Conservation (phyloP, 2,888 invertebrate species). For the Eupithecia abbreviata region DNA sequence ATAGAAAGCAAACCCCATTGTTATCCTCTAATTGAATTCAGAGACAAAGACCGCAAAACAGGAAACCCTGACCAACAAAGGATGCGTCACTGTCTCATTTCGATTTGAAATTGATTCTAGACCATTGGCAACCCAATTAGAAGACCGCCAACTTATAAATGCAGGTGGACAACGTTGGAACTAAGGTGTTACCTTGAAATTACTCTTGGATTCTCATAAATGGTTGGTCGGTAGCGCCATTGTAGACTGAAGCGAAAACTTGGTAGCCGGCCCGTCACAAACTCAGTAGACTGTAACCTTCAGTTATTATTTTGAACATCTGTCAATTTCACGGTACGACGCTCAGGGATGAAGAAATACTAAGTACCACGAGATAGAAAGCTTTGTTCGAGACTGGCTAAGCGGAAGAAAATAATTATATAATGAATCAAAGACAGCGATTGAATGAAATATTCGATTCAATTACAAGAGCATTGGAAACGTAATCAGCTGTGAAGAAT, state of each 20-base stretch:
- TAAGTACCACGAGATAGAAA: conserved; percentile 53
- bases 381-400: conserved; percentile 68
- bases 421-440: conserved; percentile 59
- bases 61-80: conserved; percentile 28
- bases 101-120: conserved; percentile 56
- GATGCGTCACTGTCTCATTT: conserved; percentile 41
- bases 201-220: background rate
- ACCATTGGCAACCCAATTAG: conserved; percentile 56
- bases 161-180: background rate
- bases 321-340: conserved; percentile 70
- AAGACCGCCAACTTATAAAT: background rate
- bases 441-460: conserved; percentile 53
- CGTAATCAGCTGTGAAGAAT: conserved; percentile 28
- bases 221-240: background rate
- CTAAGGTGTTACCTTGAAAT: background rate
- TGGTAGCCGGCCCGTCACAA: conserved; percentile 46
- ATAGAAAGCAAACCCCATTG: background rate
- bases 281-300: conserved; percentile 59
- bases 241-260: background rate
- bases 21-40: conserved; percentile 17
- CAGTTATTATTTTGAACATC: conserved; percentile 72
- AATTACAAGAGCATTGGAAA: conserved; percentile 41
- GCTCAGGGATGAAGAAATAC: conserved; percentile 60
- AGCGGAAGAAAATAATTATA: conserved; percentile 77
- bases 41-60: conserved; percentile 24